These are phyloP conservation scores for Ectropis crepuscularia DNA, from an alignment of 2,888 invertebrate species.

Conservation along the genomic window DNA sequence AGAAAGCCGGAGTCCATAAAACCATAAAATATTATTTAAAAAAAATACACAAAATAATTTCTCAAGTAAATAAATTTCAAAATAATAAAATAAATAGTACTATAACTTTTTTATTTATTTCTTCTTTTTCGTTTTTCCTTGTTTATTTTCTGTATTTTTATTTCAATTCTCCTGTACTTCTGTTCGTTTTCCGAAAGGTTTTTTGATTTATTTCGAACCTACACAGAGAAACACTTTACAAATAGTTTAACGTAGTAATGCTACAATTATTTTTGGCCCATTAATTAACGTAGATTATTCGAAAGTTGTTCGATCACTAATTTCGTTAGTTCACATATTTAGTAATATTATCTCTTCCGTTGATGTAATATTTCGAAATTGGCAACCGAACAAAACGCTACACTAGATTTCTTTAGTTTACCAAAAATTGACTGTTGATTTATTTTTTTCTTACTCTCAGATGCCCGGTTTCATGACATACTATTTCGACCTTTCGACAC, in stretches of 20 bases:
- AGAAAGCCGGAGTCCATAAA: slow-evolving; percentile 67
- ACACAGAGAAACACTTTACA: slow-evolving; percentile 85
- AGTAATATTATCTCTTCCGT: slow-evolving; percentile 2
- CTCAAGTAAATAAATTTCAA: slow-evolving; percentile 44
- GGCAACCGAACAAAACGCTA: slow-evolving; percentile 70
- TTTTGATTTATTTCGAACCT: slow-evolving; percentile 73
- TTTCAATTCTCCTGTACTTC: slow-evolving; percentile 76
- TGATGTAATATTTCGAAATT: slow-evolving; percentile 45
- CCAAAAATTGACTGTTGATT: slow-evolving; percentile 62
- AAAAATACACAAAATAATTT: slow-evolving; percentile 50
- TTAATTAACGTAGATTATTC: slow-evolving; percentile 70
- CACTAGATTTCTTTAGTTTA: slow-evolving; percentile 65
- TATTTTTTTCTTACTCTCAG: slow-evolving; percentile 50
- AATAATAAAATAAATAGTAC: slow-evolving; percentile 50
- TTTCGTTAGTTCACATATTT: slow-evolving; percentile 47
- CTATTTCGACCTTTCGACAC: slow-evolving; percentile 43
- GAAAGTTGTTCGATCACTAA: slow-evolving; percentile 72
- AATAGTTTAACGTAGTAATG: slow-evolving; percentile 67
- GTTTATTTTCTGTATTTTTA: slow-evolving; percentile 58
- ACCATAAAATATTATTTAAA: slow-evolving; percentile 43
- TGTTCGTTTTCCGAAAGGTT: slow-evolving; percentile 62
- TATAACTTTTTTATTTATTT: slow-evolving; percentile 51
- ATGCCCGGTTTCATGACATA: slow-evolving; percentile 76
- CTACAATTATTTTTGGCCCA: slow-evolving; percentile 78
- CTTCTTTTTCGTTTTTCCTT: slow-evolving; percentile 53